Evolutionary conservation across 2,888 invertebrate species (phyloP).

Genomic region (Serripes groenlandicus): DNA sequence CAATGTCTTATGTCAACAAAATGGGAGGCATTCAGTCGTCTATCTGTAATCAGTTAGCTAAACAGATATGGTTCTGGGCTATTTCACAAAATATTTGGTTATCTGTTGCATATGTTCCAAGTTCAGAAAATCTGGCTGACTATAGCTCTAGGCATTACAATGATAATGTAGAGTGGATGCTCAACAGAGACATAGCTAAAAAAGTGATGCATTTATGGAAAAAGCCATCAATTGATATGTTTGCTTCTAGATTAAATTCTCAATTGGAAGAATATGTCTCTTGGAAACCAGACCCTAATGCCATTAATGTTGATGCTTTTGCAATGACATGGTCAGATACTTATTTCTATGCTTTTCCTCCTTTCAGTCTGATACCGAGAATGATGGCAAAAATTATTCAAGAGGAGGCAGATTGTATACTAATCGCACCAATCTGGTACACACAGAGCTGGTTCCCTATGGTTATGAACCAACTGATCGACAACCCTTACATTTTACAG

Average conservation of each 20-base stretch:
- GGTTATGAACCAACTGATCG: slow-evolving; percentile 28
- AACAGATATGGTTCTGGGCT: slow-evolving; percentile 39
- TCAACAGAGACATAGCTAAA: slow-evolving; percentile 23
- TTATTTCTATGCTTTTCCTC: slow-evolving; percentile 27
- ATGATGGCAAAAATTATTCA: slow-evolving; percentile 25
- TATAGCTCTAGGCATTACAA: slow-evolving; percentile 32
- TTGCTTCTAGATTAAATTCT: slow-evolving; percentile 46
- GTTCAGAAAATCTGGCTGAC: slow-evolving; percentile 42
- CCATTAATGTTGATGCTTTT: slow-evolving; percentile 50
- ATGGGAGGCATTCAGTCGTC: slow-evolving; percentile 44
- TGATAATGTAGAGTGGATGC: slow-evolving; percentile 52
- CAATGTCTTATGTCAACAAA: slow-evolving; percentile 48
- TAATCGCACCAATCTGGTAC: slow-evolving; percentile 23
- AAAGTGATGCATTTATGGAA: slow-evolving; percentile 1
- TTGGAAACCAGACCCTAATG: slow-evolving; percentile 44
- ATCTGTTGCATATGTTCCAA: slow-evolving; percentile 41
- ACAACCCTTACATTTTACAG: slow-evolving; percentile 17
- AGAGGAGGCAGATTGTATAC: slow-evolving; percentile 12
- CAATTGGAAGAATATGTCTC: slow-evolving; percentile 24
- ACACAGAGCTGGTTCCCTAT: slow-evolving; percentile 25
- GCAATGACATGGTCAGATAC: slow-evolving; percentile 28
- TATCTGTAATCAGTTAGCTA: slow-evolving; percentile 33
- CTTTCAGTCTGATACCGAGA: slow-evolving; percentile 36
- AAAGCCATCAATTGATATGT: slow-evolving; percentile 38
- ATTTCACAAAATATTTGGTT: slow-evolving; percentile 43